These are phyloP conservation scores for Andrena hattorfiana DNA, from an alignment of 2,888 invertebrate genomes.

Conservation along the genomic window DNA sequence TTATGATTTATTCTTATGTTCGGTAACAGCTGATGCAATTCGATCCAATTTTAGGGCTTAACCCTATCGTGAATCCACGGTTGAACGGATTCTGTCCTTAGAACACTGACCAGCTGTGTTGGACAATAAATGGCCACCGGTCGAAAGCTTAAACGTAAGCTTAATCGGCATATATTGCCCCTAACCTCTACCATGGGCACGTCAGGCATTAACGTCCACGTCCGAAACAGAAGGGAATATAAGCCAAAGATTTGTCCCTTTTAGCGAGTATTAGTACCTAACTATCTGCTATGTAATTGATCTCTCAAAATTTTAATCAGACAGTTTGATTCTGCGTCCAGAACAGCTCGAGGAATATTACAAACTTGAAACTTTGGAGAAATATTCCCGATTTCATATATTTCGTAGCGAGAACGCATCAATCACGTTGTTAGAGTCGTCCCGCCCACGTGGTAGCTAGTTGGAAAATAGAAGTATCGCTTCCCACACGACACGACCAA, in stretches of 20 bases:
- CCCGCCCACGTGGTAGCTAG: background rate
- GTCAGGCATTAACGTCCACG: conserved; percentile 26
- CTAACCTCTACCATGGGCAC: conserved; percentile 37
- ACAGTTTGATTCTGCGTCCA: no score
- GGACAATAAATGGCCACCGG: conserved; percentile 76
- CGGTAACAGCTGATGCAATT: conserved; percentile 74
- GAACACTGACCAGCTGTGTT: conserved; percentile 80
- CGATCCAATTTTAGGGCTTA: conserved; percentile 74
- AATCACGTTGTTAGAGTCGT: background rate
- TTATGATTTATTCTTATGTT: conserved; percentile 57
- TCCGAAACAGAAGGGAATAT: conserved; percentile 6
- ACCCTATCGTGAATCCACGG: conserved; percentile 70
- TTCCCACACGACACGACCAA: no score
- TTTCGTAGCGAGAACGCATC: background rate
- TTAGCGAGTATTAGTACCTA: background rate
- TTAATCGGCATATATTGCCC: conserved; percentile 60
- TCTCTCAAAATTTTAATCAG: background rate
- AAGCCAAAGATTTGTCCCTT: background rate
- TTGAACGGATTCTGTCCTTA: conserved; percentile 62
- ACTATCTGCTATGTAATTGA: background rate
- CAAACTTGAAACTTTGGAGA: no score
- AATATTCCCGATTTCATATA: no score
- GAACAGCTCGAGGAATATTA: no score
- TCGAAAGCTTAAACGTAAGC: conserved; percentile 68
- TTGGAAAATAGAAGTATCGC: no score